Evolutionary conservation across 2,797 vertebrate species (phyloP).

Genomic region (Epinephelus coioides): DNA sequence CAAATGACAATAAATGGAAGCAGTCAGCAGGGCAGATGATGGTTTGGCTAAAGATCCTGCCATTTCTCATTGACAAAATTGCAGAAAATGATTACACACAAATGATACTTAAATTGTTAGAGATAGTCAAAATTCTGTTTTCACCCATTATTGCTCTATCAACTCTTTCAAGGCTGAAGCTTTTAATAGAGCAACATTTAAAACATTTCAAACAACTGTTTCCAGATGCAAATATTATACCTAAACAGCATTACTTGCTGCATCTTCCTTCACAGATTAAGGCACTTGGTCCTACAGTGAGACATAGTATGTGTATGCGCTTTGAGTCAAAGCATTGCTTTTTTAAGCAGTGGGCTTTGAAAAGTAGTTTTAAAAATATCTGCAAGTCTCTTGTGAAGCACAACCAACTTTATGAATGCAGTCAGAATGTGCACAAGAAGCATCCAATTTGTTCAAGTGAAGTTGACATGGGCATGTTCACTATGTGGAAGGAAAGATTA

Average conservation of each 20-base stretch:
- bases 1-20: slow-evolving; percentile 46
- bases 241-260: slow-evolving; percentile 55
- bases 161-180: slow-evolving; percentile 36
- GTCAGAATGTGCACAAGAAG: slow-evolving; percentile 40
- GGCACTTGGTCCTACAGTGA: slow-evolving; percentile 44
- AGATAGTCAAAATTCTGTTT: slow-evolving; percentile 44
- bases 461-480: slow-evolving; percentile 29
- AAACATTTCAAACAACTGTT: slow-evolving; percentile 55
- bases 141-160: slow-evolving; percentile 45
- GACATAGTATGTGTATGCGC: slow-evolving; percentile 36
- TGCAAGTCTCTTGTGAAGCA: slow-evolving; percentile 52
- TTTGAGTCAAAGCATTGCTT: slow-evolving; percentile 49
- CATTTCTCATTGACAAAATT: slow-evolving; percentile 44
- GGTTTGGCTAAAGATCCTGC: slow-evolving; percentile 54
- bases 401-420: slow-evolving; percentile 40
- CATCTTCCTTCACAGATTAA: slow-evolving; percentile 52
- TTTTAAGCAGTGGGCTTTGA: slow-evolving; percentile 48
- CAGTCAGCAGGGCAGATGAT: slow-evolving; percentile 49
- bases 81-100: slow-evolving; percentile 20
- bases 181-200: slow-evolving; percentile 50
- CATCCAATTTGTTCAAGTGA: slow-evolving; percentile 43
- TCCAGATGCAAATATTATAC: slow-evolving; percentile 52
- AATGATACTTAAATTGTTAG: slow-evolving; percentile 17
- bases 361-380: slow-evolving; percentile 37
- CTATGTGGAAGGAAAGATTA: slow-evolving; percentile 45